These are phyloP conservation scores for Ceratosolen solmsi DNA, from an alignment of 1,140 invertebrate genomes.

Conservation along the genomic window DNA sequence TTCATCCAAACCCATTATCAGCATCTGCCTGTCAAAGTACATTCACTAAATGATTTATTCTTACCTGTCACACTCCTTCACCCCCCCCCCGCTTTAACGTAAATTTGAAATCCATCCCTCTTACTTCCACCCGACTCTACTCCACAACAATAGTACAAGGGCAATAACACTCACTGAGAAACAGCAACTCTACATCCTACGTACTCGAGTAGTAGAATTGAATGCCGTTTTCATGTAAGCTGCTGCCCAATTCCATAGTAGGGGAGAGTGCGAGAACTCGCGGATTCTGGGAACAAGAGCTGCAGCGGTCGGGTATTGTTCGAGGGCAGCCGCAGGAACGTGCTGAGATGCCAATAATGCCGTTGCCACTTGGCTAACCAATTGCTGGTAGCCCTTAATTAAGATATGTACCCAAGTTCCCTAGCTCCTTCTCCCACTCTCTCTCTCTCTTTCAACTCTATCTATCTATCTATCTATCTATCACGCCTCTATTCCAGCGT, in stretches of 20 bases:
- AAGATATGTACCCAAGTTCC: conserved; percentile 54
- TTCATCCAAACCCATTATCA: background rate
- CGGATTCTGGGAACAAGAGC: background rate
- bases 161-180: conserved; percentile 48
- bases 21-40: background rate
- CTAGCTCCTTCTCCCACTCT: background rate
- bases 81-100: background rate
- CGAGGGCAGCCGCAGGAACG: conserved; percentile 65
- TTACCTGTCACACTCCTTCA: background rate
- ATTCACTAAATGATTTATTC: background rate
- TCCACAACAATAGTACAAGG: conserved; percentile 32
- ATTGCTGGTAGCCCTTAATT: conserved; percentile 68
- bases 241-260: conserved; percentile 54
- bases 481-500: too few relatives aligned
- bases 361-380: conserved; percentile 50
- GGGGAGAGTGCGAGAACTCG: background rate
- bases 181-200: conserved; percentile 54
- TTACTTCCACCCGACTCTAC: background rate
- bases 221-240: conserved; percentile 62
- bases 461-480: too few relatives aligned
- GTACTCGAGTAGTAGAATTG: conserved; percentile 62
- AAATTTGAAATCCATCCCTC: conserved; percentile 24
- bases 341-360: conserved; percentile 62
- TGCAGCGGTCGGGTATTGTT: conserved; percentile 60
- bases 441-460: background rate